These are phyloP conservation scores for Drosophila histrio DNA, from an alignment of 2,888 invertebrate genomes.

Conservation along the genomic window DNA sequence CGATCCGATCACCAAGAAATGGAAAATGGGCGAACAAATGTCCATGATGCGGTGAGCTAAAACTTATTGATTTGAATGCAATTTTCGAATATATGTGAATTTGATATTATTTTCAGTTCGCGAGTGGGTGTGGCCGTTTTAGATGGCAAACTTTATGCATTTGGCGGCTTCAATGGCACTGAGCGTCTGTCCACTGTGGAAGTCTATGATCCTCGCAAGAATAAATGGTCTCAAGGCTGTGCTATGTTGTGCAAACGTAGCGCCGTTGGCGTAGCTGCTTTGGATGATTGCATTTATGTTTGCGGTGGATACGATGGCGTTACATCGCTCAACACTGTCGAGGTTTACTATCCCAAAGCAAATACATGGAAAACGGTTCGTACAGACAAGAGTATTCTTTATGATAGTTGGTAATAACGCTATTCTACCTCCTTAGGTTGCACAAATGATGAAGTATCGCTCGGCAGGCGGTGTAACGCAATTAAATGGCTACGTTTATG, in stretches of 20 bases:
- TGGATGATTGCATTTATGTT: slow-evolving; percentile 92
- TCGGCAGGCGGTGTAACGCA: slow-evolving; percentile 90
- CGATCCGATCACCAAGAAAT: slow-evolving; percentile 88
- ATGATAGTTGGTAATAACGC: too few relatives aligned
- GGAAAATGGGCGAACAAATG: slow-evolving; percentile 93
- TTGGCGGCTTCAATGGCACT: slow-evolving; percentile 93
- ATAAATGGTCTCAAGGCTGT: slow-evolving; percentile 90
- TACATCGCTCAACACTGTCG: slow-evolving; percentile 91
- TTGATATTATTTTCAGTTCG: slow-evolving; percentile 85
- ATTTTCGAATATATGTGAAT: neutral
- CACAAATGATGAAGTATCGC: slow-evolving; percentile 85
- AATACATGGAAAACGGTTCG: slow-evolving; percentile 90
- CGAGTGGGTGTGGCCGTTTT: slow-evolving; percentile 94
- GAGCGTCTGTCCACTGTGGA: slow-evolving; percentile 93
- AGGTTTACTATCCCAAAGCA: slow-evolving; percentile 90
- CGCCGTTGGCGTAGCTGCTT: slow-evolving; percentile 92
- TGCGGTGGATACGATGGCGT: slow-evolving; percentile 94
- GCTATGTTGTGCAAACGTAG: slow-evolving; percentile 91
- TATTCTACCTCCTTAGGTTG: slow-evolving; percentile 69
- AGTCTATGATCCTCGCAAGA: slow-evolving; percentile 90
- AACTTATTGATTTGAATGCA: neutral
- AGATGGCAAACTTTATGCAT: slow-evolving; percentile 90
- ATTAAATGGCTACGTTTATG: slow-evolving; percentile 89
- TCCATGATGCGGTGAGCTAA: slow-evolving; percentile 87
- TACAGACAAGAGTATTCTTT: neutral